These are phyloP conservation scores for Chlorops oryzae DNA, from an alignment of 1,140 invertebrate genomes.

Conservation along the genomic window DNA sequence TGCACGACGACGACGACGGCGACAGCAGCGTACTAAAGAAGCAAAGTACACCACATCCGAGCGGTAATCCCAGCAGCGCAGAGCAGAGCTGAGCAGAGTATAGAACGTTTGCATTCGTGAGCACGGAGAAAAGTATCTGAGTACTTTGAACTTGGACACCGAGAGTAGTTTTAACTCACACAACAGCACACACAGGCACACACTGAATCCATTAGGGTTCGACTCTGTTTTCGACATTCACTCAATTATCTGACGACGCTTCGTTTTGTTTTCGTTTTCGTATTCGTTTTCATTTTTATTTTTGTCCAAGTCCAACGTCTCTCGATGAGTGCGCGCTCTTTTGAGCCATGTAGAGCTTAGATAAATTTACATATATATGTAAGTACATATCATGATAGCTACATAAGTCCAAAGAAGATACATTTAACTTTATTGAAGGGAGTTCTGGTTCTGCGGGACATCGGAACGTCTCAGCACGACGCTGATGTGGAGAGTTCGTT, in stretches of 20 bases:
- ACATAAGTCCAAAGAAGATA: too few species aligned
- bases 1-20: not conserved
- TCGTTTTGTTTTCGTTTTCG: conserved; percentile 20
- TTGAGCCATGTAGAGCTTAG: conserved; percentile 13
- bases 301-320: not conserved
- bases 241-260: too few species aligned
- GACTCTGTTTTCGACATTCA: conserved; percentile 26
- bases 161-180: conserved; percentile 18
- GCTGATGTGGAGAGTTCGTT: not conserved
- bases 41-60: not conserved
- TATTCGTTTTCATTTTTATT: not conserved
- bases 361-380: not conserved
- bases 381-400: too few species aligned
- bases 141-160: not conserved
- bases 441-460: too few species aligned
- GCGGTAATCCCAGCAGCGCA: not conserved
- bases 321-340: conserved; percentile 6
- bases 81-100: not conserved
- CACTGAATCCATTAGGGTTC: conserved; percentile 26
- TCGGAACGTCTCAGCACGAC: too few species aligned
- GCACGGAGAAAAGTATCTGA: not conserved
- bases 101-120: not conserved
- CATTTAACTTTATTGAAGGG: too few species aligned
- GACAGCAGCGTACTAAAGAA: too few species aligned
- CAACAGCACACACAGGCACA: not conserved